Evolutionary conservation across 1,140 invertebrate species (phyloP).

Genomic region (Himalopsyche phryganea): DNA sequence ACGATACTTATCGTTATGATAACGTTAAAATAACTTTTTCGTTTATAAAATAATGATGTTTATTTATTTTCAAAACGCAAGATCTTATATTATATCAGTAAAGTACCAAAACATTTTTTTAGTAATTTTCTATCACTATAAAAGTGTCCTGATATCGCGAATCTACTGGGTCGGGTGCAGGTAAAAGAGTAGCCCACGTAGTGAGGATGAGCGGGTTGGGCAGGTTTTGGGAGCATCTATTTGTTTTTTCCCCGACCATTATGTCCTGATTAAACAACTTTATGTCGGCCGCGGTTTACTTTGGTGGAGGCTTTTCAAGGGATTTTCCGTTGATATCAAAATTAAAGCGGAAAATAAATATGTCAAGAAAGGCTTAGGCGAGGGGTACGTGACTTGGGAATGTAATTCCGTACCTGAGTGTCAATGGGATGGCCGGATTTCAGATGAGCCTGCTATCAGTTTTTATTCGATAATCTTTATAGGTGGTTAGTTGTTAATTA

Average conservation of each 20-base stretch:
- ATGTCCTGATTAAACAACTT: slow-evolving; percentile 33
- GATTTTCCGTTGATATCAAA: slow-evolving; percentile 27
- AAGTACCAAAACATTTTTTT: too few relatives aligned
- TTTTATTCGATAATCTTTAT: background rate
- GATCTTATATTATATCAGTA: too few relatives aligned
- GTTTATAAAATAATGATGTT: too few relatives aligned
- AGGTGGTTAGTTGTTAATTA: background rate
- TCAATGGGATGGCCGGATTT: slow-evolving; percentile 3
- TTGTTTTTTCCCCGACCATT: slow-evolving; percentile 30
- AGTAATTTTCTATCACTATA: too few relatives aligned
- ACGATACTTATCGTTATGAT: too few relatives aligned
- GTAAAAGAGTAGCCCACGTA: background rate
- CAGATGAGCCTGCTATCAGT: background rate
- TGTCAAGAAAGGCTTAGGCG: slow-evolving; percentile 23
- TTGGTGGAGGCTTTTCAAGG: slow-evolving; percentile 9
- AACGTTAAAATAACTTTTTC: too few relatives aligned
- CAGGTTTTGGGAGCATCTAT: slow-evolving; percentile 8
- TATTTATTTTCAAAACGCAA: too few relatives aligned
- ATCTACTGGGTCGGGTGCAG: too few relatives aligned
- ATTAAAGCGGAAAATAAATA: slow-evolving; percentile 32
- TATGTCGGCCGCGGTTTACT: slow-evolving; percentile 21
- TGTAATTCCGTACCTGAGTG: slow-evolving; percentile 23
- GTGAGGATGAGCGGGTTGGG: background rate
- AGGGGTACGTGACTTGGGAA: slow-evolving; percentile 20
- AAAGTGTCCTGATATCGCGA: too few relatives aligned